Percentiles rank a stretch among this genome's conserved stretches.
phyloP scores from a whole-genome alignment of 2,888 invertebrate genomes.

The Clusia tigrina region DNA sequence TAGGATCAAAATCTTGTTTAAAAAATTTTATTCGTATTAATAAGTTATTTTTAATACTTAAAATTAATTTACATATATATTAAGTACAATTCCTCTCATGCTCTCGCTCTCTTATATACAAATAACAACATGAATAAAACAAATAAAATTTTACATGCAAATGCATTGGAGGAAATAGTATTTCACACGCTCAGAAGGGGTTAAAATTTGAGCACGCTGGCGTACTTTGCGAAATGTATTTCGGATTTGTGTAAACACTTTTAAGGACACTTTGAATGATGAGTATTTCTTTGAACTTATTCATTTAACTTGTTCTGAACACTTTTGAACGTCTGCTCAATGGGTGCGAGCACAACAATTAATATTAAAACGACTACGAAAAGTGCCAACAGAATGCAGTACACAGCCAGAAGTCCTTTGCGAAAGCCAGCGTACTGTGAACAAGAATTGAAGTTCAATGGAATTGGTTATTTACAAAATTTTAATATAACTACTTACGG shows the following conservation, averaged over 20 bases:
- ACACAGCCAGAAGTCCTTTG: conserved; percentile 79
- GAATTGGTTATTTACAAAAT: background rate
- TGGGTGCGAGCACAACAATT: conserved; percentile 78
- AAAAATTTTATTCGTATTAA: conserved; percentile 17
- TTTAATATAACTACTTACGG: conserved; percentile 70
- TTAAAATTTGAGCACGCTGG: conserved; percentile 13
- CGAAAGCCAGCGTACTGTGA: conserved; percentile 79
- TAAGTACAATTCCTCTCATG: conserved; percentile 14
- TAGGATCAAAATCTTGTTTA: too few relatives aligned
- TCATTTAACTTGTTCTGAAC: conserved; percentile 34
- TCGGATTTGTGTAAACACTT: background rate
- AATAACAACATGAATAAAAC: conserved; percentile 11
- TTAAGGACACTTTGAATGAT: conserved; percentile 13
- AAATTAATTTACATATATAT: conserved; percentile 19
- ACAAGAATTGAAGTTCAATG: conserved; percentile 43
- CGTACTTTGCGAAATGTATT: background rate
- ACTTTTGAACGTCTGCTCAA: conserved; percentile 69
- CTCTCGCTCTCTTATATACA: conserved; percentile 26
- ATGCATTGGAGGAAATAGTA: conserved; percentile 8
- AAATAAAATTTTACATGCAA: conserved; percentile 8
- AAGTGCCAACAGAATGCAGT: conserved; percentile 74
- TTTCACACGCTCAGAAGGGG: too few relatives aligned
- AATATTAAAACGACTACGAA: conserved; percentile 79
- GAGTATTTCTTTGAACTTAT: conserved; percentile 12
- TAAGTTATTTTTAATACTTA: conserved; percentile 10